phyloP scores from a whole-genome alignment of 2,797 vertebrate genomes.

The Triplophysa yarkandensis region DNA sequence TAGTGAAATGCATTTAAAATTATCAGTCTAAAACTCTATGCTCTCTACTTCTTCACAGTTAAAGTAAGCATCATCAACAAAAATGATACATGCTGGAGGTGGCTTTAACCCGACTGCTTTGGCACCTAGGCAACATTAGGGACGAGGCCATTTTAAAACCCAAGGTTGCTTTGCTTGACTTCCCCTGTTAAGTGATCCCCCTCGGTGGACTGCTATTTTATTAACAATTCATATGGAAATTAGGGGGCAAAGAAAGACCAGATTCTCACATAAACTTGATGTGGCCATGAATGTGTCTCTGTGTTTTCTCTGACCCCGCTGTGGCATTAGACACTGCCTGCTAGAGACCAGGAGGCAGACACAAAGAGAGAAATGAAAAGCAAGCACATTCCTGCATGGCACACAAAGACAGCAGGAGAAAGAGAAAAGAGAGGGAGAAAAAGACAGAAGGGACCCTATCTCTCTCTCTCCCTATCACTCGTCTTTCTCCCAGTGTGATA shows the following conservation, averaged over 20 bases:
- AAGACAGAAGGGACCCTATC: conserved; percentile 26
- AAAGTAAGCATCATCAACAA: conserved; percentile 18
- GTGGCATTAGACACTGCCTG: conserved; percentile 88
- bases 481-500: conserved; percentile 14
- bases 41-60: conserved; percentile 9
- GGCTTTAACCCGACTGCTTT: background rate
- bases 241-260: conserved; percentile 86
- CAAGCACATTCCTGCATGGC: conserved; percentile 78
- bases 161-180: conserved; percentile 58
- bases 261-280: conserved; percentile 98
- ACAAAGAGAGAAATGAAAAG: conserved; percentile 79
- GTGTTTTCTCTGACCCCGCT: conserved; percentile 91
- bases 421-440: conserved; percentile 31
- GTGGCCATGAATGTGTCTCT: conserved; percentile 93
- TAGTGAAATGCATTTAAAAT: background rate
- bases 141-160: conserved; percentile 34
- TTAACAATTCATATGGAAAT: conserved; percentile 99
- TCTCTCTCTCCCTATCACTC: background rate
- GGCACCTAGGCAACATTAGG: conserved; percentile 17
- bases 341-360: conserved; percentile 70
- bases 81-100: conserved; percentile 13
- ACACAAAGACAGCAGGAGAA: conserved; percentile 48
- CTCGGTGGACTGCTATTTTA: conserved; percentile 83
- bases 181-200: conserved; percentile 77
- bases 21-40: background rate